These are phyloP conservation scores for Martes martes DNA, from an alignment of 2,113 vertebrate genomes.

Conservation along the genomic window DNA sequence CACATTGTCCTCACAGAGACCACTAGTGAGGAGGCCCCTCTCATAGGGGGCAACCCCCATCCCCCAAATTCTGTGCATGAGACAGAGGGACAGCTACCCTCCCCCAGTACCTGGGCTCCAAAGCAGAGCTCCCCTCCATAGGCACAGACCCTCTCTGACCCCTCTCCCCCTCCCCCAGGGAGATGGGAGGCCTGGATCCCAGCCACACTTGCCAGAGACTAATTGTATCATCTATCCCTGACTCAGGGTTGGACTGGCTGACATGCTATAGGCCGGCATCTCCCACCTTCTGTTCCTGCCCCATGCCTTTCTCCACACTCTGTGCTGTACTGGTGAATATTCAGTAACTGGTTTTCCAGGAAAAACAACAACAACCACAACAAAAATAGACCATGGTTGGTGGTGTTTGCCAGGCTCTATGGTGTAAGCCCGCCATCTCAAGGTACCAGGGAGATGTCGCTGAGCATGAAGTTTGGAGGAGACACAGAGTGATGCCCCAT, in stretches of 20 bases:
- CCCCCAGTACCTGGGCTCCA: not conserved
- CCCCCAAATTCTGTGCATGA: not conserved
- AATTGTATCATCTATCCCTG: not conserved
- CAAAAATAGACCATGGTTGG: not conserved
- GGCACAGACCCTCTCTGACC: not conserved
- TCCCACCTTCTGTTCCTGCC: not conserved
- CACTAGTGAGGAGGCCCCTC: not conserved
- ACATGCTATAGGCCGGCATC: not conserved
- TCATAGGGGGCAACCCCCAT: not conserved
- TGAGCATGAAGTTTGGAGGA: not conserved
- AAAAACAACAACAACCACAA: not conserved
- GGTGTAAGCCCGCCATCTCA: not conserved
- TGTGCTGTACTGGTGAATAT: accelerated
- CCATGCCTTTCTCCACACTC: not conserved
- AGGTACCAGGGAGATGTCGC: not conserved
- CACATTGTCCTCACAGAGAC: not conserved
- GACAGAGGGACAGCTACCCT: not conserved
- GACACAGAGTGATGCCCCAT: not conserved
- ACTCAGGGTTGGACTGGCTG: not conserved
- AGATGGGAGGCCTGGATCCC: not conserved
- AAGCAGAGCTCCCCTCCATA: not conserved
- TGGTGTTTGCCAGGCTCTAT: not conserved
- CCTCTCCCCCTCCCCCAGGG: not conserved
- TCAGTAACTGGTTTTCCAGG: not conserved
- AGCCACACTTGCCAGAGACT: not conserved